Evolutionary conservation across 2,797 vertebrate genomes (phyloP), one percentile per base, ranked within the genome.

Genomic region (Arnoldichthys spilopterus): DNA sequence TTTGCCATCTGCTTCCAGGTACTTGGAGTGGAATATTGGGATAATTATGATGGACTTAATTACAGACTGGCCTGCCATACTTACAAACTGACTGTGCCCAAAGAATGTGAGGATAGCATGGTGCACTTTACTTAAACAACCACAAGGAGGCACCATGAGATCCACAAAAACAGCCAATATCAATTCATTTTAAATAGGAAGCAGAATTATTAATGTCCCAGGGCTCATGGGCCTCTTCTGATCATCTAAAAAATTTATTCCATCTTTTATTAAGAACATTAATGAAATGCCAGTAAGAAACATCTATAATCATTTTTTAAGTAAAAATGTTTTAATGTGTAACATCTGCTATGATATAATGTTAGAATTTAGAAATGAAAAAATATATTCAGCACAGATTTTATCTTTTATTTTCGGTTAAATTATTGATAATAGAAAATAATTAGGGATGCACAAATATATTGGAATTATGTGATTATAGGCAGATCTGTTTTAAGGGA

Each of bases 31-130:
- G 92, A 94, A 72, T 92, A 95, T 67, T 99, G 98, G 97, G 97
- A 99, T 91, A 98, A 97, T 90, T 96, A 99, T 80, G 82, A 87
- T 0, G 94, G 95, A 20, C 85, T 77, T 0, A 96, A 99, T 90
- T 99, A 98, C 89, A 95, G 91, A 79, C 91, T 98, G n/a, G 94
- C 92, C 0, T 98, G 95, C 80, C 90, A 95, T 86, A 91, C 89
- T 83, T 96, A 97, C 78, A 95, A 94, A 15, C 90, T 98, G 70
- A 94, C 90, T 4, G 91, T 97, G 85, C 97, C 96, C 0, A 94
- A 91, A n/a, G 97, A 98, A 85, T 97, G 96, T 28, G 95, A 98
- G 79, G 94, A 94, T 61, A 98, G 96, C 90, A 94, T 97, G 95
- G 94, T 97, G 90, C 96, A 98, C 86, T 99, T 98, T 80, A 95